A percentile compares a stretch with the other conserved stretches of the same genome.
phyloP scores from a whole-genome alignment of 2,113 vertebrate species.

The Heterochromis multidens region DNA sequence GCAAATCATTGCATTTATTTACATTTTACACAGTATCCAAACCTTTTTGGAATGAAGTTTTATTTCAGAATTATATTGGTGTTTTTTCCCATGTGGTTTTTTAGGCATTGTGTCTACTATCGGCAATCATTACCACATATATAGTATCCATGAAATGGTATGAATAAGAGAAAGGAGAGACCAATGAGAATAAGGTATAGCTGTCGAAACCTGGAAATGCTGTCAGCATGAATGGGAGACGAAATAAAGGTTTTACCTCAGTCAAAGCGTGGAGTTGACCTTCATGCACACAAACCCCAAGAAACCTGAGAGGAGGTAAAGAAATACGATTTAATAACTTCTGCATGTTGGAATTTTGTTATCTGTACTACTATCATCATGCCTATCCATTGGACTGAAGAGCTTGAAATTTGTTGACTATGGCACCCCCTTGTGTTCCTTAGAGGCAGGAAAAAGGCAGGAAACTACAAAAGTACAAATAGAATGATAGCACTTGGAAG shows the following conservation, averaged over 20 bases:
- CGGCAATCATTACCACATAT: too few relatives aligned
- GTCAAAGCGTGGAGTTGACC: constrained; percentile 93
- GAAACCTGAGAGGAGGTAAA: constrained; percentile 77
- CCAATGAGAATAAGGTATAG: neutral
- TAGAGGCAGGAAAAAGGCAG: neutral
- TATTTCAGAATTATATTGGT: too few relatives aligned
- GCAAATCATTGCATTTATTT: too few relatives aligned
- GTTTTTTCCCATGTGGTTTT: too few relatives aligned
- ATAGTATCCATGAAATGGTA: too few relatives aligned
- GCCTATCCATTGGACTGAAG: neutral
- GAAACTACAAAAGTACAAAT: too few relatives aligned
- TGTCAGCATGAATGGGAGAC: neutral
- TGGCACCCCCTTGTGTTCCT: neutral
- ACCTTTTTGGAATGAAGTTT: too few relatives aligned
- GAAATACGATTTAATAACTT: neutral
- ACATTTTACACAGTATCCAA: too few relatives aligned
- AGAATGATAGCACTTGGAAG: too few relatives aligned
- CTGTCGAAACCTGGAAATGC: neutral
- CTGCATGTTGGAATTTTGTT: neutral
- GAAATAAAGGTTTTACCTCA: constrained; percentile 75
- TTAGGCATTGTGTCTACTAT: too few relatives aligned
- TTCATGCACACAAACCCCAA: constrained; percentile 93
- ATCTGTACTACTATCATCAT: neutral
- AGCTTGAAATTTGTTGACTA: neutral
- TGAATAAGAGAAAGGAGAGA: neutral